Conservation (phyloP, 2,797 vertebrate genomes). For the Platalea minor region DNA sequence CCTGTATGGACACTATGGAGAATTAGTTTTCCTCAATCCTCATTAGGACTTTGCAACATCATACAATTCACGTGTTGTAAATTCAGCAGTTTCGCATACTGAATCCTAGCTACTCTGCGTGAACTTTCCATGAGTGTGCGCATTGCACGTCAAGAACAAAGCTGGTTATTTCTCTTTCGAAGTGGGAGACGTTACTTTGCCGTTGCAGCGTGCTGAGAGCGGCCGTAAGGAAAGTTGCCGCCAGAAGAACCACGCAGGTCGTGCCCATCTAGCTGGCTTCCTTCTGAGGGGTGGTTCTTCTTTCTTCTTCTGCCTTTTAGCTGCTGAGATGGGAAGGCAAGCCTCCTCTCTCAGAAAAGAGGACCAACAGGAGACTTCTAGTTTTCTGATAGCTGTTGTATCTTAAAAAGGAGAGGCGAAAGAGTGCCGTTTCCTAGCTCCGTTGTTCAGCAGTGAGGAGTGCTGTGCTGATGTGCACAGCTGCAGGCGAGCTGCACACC, state of each 20-base stretch:
- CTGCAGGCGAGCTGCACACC: fast-evolving
- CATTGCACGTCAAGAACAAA: neutral
- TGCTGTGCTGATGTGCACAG: neutral
- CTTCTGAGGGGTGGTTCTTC: fast-evolving
- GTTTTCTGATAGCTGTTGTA: neutral
- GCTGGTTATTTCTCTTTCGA: neutral
- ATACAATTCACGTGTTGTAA: neutral
- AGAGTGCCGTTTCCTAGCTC: neutral
- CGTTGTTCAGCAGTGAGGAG: fast-evolving
- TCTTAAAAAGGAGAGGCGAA: no score
- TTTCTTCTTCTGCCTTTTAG: neutral
- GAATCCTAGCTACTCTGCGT: neutral
- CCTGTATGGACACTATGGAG: neutral
- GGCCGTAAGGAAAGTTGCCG: neutral
- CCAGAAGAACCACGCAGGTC: neutral
- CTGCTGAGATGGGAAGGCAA: neutral
- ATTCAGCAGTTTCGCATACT: neutral
- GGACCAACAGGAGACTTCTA: neutral
- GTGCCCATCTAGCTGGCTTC: neutral
- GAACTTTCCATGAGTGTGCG: neutral
- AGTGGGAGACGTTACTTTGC: neutral
- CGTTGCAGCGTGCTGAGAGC: neutral
- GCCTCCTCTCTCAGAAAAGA: neutral
- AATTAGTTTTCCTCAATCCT: fast-evolving
- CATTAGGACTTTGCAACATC: neutral